Percentiles rank a stretch among this genome's conserved stretches.
Evolutionary conservation across 2,797 vertebrate species (phyloP).

Genomic region (Remorina albescens): DNA sequence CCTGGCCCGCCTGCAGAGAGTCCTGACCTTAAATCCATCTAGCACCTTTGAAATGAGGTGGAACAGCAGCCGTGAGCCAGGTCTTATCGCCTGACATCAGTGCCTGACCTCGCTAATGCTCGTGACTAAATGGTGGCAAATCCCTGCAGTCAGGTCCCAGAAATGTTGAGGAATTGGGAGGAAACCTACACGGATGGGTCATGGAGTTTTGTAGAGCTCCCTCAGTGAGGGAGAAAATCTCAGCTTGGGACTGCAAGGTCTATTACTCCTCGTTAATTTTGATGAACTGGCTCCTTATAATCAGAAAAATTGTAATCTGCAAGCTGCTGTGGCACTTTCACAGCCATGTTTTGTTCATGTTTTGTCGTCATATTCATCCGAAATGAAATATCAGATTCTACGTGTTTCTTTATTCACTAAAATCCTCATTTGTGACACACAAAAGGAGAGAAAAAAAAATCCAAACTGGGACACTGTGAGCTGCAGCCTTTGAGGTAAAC

Average conservation of each 20-base stretch:
- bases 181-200: no score
- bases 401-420: conserved; percentile 37
- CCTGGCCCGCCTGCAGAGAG: neutral
- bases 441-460: neutral
- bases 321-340: neutral
- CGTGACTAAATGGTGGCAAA: neutral
- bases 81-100: conserved; percentile 2
- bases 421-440: conserved; percentile 8
- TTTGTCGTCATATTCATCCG: conserved; percentile 8
- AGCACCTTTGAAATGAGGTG: neutral
- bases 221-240: no score
- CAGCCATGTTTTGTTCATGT: no score
- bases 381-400: conserved; percentile 23
- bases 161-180: neutral
- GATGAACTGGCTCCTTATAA: neutral
- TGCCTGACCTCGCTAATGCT: neutral
- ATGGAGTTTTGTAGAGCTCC: no score
- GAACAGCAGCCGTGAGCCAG: neutral
- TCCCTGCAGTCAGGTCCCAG: neutral
- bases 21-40: neutral
- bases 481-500: conserved; percentile 45
- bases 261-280: neutral
- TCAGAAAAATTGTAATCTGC: neutral
- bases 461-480: conserved; percentile 36
- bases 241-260: no score